Base-by-base conservation (phyloP, 2,888 invertebrate species). In the Sarcophaga variegata region DNA sequence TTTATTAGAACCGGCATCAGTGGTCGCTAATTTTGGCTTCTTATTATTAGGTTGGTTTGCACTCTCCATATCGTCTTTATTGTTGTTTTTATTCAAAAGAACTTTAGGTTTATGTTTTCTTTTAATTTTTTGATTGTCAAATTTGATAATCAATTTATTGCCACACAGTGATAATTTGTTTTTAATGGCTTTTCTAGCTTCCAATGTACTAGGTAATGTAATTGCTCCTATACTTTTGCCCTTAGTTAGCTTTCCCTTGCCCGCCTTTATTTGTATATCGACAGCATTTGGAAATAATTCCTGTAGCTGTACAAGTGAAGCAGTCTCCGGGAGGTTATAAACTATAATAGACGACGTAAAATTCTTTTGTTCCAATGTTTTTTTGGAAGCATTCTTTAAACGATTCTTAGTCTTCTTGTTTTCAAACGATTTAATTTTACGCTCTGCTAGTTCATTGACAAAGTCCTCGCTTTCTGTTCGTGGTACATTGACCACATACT, bases 311-410 rank as follows among this genome's bases (percentile, higher is more conserved):
- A 89, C 87, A 12, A 88, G 37, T 0, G 93, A 90, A 0, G 89
- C 77, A 2, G 89, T 90, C 22, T 90, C 91, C 14, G 93, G 93
- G n/a, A 93, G 79, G 85, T 93, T 93, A 5, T 88, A 85, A 1
- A 93, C 91, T 22, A 91, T 88, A 12, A 93, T 88, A 0, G 91
- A 91, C 0, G 93, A 90, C 3, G 93, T 92, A 54, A 90, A 92
- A 14, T 75, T 83, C 1, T 90, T 89, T 37, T 88, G 85, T 5
- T 69, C 69, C 14, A 86, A 45, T 0, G 89, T 88, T 37, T 90
- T 89, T 69, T 90, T 91, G 12, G 82, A 90, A 4, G 90, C 90
- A 0, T 89, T 90, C 63, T 91, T 91, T 11, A 93, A 85, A 4
- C 90, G 69, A 0, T 54, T 47, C 79, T 91, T 92, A 0, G 89